Evolutionary conservation across 2,888 invertebrate genomes (phyloP).

Genomic region (Eristalinus sepulchralis): DNA sequence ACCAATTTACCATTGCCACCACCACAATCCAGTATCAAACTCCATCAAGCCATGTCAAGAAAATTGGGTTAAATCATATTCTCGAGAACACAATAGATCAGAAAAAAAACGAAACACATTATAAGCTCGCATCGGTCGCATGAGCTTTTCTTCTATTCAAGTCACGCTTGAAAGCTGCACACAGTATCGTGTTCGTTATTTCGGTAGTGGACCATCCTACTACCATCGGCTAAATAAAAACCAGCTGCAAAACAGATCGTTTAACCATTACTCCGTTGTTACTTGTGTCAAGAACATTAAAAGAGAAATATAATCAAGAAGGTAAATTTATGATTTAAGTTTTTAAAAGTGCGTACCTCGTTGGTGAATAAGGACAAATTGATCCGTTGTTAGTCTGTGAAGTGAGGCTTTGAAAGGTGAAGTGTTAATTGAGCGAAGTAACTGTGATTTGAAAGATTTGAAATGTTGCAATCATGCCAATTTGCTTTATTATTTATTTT

Average conservation of each 20-base stretch:
- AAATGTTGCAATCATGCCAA: not conserved
- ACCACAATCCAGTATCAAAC: not conserved
- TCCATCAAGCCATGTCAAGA: not conserved
- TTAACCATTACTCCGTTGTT: conserved; percentile 47
- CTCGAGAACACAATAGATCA: conserved; percentile 3
- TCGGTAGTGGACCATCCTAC: conserved; percentile 23
- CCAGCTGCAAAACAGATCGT: conserved; percentile 28
- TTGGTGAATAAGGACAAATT: not conserved
- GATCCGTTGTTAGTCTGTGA: not conserved
- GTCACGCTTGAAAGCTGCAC: conserved; percentile 33
- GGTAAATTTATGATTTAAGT: conserved; percentile 23
- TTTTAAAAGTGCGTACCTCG: conserved; percentile 1
- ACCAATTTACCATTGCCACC: not conserved
- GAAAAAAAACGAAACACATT: not conserved
- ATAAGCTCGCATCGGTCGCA: conserved; percentile 28
- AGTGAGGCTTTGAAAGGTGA: not conserved
- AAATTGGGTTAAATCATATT: conserved; percentile 47
- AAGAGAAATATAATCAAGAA: conserved; percentile 10
- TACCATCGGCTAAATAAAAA: conserved; percentile 51
- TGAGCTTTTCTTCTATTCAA: conserved; percentile 32
- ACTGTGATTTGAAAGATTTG: not conserved
- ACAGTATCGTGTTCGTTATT: not conserved
- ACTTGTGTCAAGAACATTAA: conserved; percentile 46
- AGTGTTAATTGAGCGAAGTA: not conserved
- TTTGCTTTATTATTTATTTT: not conserved